Evolutionary conservation across 2,888 invertebrate genomes (phyloP), one percentile per base, ranked within the genome.

Genomic region (Tanaodytes sp.): DNA sequence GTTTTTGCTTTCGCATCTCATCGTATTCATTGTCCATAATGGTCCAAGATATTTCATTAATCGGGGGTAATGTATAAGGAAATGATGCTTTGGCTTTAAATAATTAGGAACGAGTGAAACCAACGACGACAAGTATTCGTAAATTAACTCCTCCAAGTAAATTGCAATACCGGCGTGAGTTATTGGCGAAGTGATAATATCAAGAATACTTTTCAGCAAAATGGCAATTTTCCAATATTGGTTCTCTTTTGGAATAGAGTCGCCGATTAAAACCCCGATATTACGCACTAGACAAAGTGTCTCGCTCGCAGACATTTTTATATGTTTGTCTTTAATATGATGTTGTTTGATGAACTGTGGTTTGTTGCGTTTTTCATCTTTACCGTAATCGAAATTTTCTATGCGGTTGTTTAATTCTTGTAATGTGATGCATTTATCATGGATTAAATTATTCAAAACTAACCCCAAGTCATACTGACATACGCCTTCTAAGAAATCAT

Each of bases 401-500:
- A 66, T 64, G 39, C 67, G 48, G 14, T 63, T 48, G 43, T 73
- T 72, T 46, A 33, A 33, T 33, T 33, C 11, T n/a, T 33, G 8
- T n/a, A 33, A 27, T 6, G 36, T 33, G 12, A 33, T 68, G 19
- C 20, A 58, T 37, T 54, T 14, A 12, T 61, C 18, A 36, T 36
- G 42, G 43, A 75, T 58, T 5, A 73, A 71, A 20, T 70, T 42
- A 36, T 71, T 59, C 2, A 75, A 54, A 16, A 75, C 59, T 2
- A 62, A 23, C 5, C 52, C 64, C 39, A 76, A 37, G 33, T 67
- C 66, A 54, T 74, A 74, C 9, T 63, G 55, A 27, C 57, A 45
- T 27, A 66, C 54, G 6, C 74, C 72, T 64, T 73, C 70, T 12
- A 46, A 30, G 11, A 66, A n/a, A 12, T 33, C 36, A 12, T 33